Conservation (phyloP, 2,113 vertebrate genomes). For the Melanerpes aurifrons region DNA sequence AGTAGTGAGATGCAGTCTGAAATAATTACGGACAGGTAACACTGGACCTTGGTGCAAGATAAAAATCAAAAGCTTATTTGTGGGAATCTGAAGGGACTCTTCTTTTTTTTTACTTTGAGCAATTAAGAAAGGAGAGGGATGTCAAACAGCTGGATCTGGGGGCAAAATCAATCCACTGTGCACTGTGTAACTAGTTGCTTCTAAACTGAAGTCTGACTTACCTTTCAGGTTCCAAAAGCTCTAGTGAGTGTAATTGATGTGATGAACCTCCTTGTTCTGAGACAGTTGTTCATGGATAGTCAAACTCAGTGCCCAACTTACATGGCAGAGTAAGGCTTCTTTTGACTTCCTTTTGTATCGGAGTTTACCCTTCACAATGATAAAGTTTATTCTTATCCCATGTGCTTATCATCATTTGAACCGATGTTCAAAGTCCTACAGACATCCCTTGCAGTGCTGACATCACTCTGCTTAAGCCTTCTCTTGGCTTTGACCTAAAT, state of each 20-base stretch:
- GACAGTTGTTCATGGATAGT: slow-evolving; percentile 78
- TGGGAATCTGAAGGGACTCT: not conserved
- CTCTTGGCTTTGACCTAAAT: not conserved
- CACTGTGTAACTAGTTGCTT: not conserved
- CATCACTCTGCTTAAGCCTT: not conserved
- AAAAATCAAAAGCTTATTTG: not conserved
- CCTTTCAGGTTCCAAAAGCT: slow-evolving; percentile 86
- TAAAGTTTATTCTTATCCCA: not conserved
- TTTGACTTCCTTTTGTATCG: not conserved
- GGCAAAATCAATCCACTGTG: not conserved
- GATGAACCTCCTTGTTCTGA: slow-evolving; percentile 75
- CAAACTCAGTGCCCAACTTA: slow-evolving; percentile 80
- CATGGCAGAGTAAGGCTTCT: slow-evolving; percentile 73
- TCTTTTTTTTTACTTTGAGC: not conserved
- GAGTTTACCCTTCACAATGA: not conserved
- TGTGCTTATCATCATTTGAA: not conserved
- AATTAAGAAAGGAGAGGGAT: not conserved
- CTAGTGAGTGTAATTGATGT: slow-evolving; percentile 89
- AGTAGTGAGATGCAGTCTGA: not conserved
- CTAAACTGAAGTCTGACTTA: not conserved
- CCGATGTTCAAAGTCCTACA: not conserved
- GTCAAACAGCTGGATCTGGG: not conserved
- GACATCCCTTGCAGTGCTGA: not conserved
- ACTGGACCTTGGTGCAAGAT: not conserved
- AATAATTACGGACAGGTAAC: not conserved